A percentile compares a stretch with the other conserved stretches of the same genome.
These are phyloP conservation scores for Myotis davidii DNA, from an alignment of 2,113 vertebrate genomes.

Conservation along the genomic window DNA sequence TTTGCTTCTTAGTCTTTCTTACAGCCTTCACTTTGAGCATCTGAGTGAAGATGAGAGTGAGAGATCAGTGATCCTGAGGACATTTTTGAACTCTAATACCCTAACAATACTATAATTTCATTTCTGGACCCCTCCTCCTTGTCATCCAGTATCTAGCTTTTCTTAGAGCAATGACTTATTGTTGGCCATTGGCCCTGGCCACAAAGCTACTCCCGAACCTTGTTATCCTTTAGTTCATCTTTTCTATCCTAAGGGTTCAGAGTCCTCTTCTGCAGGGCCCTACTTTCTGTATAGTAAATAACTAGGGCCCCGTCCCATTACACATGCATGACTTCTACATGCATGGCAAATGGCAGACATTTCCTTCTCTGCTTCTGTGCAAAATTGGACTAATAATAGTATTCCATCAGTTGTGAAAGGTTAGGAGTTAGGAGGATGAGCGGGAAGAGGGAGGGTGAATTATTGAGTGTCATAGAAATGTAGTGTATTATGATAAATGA, in stretches of 20 bases:
- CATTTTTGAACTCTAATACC: background rate
- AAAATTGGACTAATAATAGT: slow-evolving; percentile 55
- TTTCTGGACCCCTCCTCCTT: background rate
- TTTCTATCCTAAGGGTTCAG: background rate
- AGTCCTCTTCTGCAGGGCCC: background rate
- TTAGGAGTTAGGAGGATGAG: background rate
- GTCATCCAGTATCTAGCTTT: background rate
- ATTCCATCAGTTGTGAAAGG: slow-evolving; percentile 46
- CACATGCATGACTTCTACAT: slow-evolving; percentile 35
- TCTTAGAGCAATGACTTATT: background rate
- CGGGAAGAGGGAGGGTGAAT: slow-evolving; percentile 28
- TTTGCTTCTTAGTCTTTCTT: background rate
- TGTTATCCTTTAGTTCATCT: background rate
- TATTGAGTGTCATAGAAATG: slow-evolving; percentile 36
- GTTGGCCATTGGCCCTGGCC: background rate
- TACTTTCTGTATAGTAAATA: background rate
- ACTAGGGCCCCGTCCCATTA: background rate
- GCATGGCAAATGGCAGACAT: background rate
- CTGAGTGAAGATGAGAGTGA: background rate
- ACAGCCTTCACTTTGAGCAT: background rate
- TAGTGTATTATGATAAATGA: slow-evolving; percentile 61
- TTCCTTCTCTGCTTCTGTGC: background rate
- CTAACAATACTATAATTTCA: background rate
- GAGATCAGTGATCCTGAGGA: background rate
- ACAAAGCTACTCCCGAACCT: background rate